Evolutionary conservation across 2,888 invertebrate species (phyloP).

Genomic region (Nymphalis c-album): DNA sequence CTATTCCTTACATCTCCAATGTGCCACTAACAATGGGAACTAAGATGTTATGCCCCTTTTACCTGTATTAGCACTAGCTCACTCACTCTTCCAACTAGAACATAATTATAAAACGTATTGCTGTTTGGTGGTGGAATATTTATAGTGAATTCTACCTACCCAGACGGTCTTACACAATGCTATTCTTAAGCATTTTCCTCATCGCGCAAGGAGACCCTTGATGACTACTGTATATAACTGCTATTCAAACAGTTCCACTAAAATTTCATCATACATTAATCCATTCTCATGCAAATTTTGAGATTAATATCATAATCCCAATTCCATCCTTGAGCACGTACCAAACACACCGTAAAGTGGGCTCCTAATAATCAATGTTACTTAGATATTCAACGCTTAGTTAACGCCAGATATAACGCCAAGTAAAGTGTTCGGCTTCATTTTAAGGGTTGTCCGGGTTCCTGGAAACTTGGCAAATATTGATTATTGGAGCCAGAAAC

Average conservation of each 20-base stretch:
- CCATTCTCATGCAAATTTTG: conserved; percentile 1
- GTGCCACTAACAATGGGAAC: too few relatives aligned
- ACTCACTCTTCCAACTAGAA: too few relatives aligned
- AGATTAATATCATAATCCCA: neutral
- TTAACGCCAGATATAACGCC: neutral
- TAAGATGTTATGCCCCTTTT: too few relatives aligned
- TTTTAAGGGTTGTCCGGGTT: neutral
- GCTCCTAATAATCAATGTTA: neutral
- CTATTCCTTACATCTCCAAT: too few relatives aligned
- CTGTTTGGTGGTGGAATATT: too few relatives aligned
- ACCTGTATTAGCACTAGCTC: too few relatives aligned
- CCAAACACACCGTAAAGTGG: neutral
- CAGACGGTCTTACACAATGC: too few relatives aligned
- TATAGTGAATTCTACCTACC: too few relatives aligned
- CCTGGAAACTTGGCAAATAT: neutral
- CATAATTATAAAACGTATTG: too few relatives aligned
- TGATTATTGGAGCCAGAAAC: neutral
- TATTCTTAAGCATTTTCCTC: neutral
- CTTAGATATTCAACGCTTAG: neutral
- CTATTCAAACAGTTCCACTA: neutral
- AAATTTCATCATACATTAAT: neutral
- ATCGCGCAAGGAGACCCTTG: too few relatives aligned
- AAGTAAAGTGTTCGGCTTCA: neutral
- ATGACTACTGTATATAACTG: neutral
- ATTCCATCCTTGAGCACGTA: neutral